Conservation (phyloP, 2,113 vertebrate genomes). For the Haemorhous mexicanus region DNA sequence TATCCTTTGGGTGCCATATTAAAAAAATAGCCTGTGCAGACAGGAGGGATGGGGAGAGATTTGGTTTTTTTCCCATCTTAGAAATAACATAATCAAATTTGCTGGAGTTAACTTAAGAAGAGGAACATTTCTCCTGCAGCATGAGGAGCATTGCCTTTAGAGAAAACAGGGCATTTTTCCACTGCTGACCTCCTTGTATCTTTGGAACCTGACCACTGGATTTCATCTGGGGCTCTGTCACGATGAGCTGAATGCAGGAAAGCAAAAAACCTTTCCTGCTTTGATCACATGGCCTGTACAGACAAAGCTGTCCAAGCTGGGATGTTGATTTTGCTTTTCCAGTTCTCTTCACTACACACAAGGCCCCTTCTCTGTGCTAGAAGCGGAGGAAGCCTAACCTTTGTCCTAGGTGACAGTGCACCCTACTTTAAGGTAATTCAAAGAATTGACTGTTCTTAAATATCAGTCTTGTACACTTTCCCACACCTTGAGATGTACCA, state of each 20-base stretch:
- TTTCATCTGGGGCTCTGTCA: neutral
- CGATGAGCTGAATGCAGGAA: neutral
- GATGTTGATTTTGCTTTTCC: neutral
- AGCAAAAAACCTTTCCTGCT: neutral
- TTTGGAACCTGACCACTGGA: neutral
- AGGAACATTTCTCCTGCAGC: neutral
- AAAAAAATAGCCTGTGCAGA: neutral
- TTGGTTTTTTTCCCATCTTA: neutral
- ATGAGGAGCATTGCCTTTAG: neutral
- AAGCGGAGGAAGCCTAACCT: neutral
- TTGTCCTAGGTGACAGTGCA: neutral
- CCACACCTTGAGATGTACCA: neutral
- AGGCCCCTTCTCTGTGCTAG: neutral
- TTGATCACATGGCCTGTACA: neutral
- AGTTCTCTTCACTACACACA: neutral
- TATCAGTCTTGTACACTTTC: neutral
- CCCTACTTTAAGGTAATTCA: neutral
- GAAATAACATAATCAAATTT: neutral
- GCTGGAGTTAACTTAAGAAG: neutral
- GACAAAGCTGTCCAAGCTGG: neutral
- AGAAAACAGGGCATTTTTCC: neutral
- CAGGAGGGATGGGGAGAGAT: neutral
- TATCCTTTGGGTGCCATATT: neutral
- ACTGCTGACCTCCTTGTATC: neutral
- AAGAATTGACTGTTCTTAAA: neutral